Base-by-base conservation (phyloP, 2,888 invertebrate genomes). In the Oasisia sp. region DNA sequence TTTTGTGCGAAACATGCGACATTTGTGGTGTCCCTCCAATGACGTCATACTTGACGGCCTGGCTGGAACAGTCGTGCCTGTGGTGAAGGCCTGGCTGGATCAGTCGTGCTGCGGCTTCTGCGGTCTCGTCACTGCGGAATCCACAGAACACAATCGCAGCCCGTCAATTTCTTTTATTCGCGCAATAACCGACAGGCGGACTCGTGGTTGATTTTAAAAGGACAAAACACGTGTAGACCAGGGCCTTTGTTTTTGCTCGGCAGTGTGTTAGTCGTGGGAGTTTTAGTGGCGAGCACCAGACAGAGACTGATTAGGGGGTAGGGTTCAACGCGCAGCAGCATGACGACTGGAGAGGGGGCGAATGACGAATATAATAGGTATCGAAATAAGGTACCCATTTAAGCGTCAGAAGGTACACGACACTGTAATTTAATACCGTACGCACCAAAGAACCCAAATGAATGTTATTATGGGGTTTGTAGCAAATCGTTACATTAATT, bases 181-280 rank as follows among this genome's bases (percentile, higher is more conserved):
- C 19, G 5, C n/a, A 74, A 19, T 74, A 74, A 74, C 14, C 27
- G 74, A n/a, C 74, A 27, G 14, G 74, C 74, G 27, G 74, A 2
- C 27, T 74, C n/a, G 74, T 74, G 74, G 74, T n/a, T 19, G 4
- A 7, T 27, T 74, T 74, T 27, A 74, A 19, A 27, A 27, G 74
- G 74, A 74, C 74, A 74, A 74, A 74, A 74, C 74, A 74, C n/a
- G 74, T 74, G 74, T 74, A 74, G 74, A 74, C 74, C 74, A 74
- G 27, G 74, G 27, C 7, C 27, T 74, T 74, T 74, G 74, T 74
- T 74, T 74, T 74, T 74, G 74, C 74, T 19, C 74, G 74, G 19
- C 74, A 74, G 14, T 50, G 50, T 14, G 50, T 14, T 74, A 19
- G 2, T n/a, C 74, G 74, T 74, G 74, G 74, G 74, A 14, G 74